A percentile compares a stretch with the other conserved stretches of the same genome.
Conservation (phyloP, 2,888 invertebrate genomes). For the Dorcus hopei region DNA sequence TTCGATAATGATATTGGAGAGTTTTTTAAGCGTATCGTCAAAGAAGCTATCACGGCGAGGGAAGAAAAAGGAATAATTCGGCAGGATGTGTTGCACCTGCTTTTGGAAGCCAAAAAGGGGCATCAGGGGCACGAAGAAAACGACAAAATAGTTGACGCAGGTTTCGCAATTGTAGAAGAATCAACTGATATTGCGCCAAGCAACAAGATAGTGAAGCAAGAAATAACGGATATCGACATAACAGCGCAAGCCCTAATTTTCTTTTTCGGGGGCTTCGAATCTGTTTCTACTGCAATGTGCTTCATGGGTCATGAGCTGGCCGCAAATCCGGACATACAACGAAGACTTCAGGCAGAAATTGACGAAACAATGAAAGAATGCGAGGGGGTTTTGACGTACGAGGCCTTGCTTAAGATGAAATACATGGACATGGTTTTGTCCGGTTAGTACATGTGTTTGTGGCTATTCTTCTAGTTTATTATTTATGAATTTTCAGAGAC, state of each 20-base stretch:
- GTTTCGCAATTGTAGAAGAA: constrained; percentile 22
- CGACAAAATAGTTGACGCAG: constrained; percentile 4
- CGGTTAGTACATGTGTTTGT: constrained; percentile 35
- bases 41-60: too few relatives aligned
- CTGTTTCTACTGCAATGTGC: constrained; percentile 49
- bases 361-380: constrained; percentile 35
- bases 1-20: too few relatives aligned
- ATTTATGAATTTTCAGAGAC: constrained; percentile 40
- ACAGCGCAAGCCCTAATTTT: constrained; percentile 57
- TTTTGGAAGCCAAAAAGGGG: constrained; percentile 17
- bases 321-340: constrained; percentile 57
- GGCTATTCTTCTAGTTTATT: background rate
- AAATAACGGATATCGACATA: constrained; percentile 49
- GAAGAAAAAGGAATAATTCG: too few relatives aligned
- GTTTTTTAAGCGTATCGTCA: too few relatives aligned
- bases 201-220: background rate
- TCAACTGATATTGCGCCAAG: background rate
- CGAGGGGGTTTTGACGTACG: constrained; percentile 50
- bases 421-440: constrained; percentile 60
- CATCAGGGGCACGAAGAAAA: background rate
- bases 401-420: constrained; percentile 52
- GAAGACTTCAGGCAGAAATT: constrained; percentile 55
- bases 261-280: constrained; percentile 55
- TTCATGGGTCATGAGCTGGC: constrained; percentile 59
- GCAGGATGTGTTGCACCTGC: constrained; percentile 14